Evolutionary conservation across 2,113 vertebrate genomes (phyloP).

Genomic region (Leucopternis melanops): DNA sequence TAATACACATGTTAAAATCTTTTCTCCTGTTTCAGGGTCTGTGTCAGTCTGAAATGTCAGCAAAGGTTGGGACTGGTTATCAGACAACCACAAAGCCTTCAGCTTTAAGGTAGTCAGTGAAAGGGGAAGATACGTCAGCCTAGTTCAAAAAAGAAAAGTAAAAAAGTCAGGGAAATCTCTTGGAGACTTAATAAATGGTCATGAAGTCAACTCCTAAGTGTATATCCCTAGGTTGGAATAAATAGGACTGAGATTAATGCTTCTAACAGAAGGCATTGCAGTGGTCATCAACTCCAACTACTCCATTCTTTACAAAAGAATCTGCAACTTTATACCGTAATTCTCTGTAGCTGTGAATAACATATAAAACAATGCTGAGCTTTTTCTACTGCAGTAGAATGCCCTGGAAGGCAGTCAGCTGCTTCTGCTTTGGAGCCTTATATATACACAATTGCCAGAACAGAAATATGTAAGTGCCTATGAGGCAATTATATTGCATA

Average conservation of each 20-base stretch:
- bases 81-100: slow-evolving; percentile 96
- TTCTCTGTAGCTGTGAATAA: not conserved
- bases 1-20: slow-evolving; percentile 95
- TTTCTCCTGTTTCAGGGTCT: slow-evolving; percentile 85
- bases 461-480: not conserved
- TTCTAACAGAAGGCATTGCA: not conserved
- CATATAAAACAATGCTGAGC: not conserved
- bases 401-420: not conserved
- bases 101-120: slow-evolving; percentile 88
- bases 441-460: not conserved
- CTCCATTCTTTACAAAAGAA: not conserved
- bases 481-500: not conserved
- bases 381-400: not conserved
- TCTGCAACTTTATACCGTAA: not conserved
- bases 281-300: not conserved
- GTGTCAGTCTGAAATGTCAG: slow-evolving; percentile 94
- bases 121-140: slow-evolving; percentile 85
- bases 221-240: not conserved
- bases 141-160: slow-evolving; percentile 49
- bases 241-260: not conserved
- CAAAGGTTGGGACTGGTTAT: slow-evolving; percentile 97
- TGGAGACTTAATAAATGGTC: not conserved
- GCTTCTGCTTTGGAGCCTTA: not conserved
- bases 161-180: not conserved
- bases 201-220: not conserved